These are phyloP conservation scores for Drosophila kanekoi DNA, from an alignment of 2,888 invertebrate genomes.

Conservation along the genomic window DNA sequence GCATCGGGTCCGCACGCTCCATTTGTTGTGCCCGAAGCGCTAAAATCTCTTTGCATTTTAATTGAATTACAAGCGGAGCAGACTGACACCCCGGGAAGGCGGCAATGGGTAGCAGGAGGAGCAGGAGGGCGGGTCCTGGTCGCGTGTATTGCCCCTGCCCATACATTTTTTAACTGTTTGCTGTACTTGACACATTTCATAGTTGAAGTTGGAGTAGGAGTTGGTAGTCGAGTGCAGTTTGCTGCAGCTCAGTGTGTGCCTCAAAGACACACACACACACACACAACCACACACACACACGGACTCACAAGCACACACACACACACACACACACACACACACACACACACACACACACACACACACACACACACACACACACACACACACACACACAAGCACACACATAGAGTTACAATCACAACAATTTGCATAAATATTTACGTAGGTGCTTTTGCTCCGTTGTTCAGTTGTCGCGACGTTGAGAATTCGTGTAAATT, in stretches of 20 bases:
- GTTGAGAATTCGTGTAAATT: slow-evolving; percentile 58
- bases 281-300: slow-evolving; percentile 3
- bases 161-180: slow-evolving; percentile 76
- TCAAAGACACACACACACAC: slow-evolving; percentile 14
- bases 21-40: slow-evolving; percentile 63
- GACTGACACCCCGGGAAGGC: slow-evolving; percentile 22
- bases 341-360: slow-evolving; percentile 1
- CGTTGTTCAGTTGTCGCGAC: slow-evolving; percentile 37
- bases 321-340: slow-evolving; percentile 2
- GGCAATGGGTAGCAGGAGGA: not conserved
- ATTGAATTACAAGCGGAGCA: slow-evolving; percentile 67
- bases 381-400: slow-evolving; percentile 2
- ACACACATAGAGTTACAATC: slow-evolving; percentile 7
- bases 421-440: slow-evolving; percentile 59
- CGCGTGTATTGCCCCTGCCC: slow-evolving; percentile 60
- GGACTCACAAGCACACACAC: slow-evolving; percentile 2
- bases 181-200: slow-evolving; percentile 78
- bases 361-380: slow-evolving; percentile 6
- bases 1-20: slow-evolving; percentile 45
- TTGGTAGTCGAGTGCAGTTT: slow-evolving; percentile 30
- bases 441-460: slow-evolving; percentile 64
- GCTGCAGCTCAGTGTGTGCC: slow-evolving; percentile 18
- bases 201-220: slow-evolving; percentile 43
- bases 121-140: slow-evolving; percentile 38
- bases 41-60: slow-evolving; percentile 69